Conservation (phyloP, 2,888 invertebrate genomes). For the Plebejus anna region DNA sequence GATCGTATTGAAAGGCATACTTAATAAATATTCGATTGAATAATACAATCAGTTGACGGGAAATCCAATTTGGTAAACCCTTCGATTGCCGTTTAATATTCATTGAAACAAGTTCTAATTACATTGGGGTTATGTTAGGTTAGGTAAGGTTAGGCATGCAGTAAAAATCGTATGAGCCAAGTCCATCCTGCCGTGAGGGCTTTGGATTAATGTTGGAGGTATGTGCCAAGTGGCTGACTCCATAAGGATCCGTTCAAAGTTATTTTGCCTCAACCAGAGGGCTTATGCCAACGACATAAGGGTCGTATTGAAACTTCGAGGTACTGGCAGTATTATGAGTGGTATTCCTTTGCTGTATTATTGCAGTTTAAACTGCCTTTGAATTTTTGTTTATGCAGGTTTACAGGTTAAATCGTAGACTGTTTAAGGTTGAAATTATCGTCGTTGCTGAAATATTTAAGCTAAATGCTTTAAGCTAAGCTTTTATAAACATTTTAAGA, state of each 20-base stretch:
- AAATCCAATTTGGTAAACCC: conserved; percentile 9
- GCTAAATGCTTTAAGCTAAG: too few relatives aligned
- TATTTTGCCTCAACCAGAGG: background rate
- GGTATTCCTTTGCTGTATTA: conserved; percentile 11
- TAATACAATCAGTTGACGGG: conserved; percentile 1
- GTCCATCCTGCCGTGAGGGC: conserved; percentile 54
- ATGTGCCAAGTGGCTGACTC: conserved; percentile 34
- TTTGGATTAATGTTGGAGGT: conserved; percentile 56
- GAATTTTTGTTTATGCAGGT: conserved; percentile 4
- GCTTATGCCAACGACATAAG: background rate
- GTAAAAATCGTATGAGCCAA: conserved; percentile 62
- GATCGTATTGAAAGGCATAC: background rate
- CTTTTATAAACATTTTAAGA: too few relatives aligned
- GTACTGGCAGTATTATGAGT: background rate
- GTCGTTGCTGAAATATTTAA: background rate
- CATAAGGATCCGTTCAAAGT: background rate
- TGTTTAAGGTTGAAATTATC: background rate
- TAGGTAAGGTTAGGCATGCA: conserved; percentile 51
- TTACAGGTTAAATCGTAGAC: conserved; percentile 5
- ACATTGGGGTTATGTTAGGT: conserved; percentile 45
- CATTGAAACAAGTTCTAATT: conserved; percentile 65
- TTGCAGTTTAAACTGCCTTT: conserved; percentile 10
- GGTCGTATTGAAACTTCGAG: background rate
- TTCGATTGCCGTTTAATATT: conserved; percentile 62
- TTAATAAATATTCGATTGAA: conserved; percentile 21